Base-by-base conservation (phyloP, 2,888 invertebrate species). In the Ommatoiulus sabulosus region DNA sequence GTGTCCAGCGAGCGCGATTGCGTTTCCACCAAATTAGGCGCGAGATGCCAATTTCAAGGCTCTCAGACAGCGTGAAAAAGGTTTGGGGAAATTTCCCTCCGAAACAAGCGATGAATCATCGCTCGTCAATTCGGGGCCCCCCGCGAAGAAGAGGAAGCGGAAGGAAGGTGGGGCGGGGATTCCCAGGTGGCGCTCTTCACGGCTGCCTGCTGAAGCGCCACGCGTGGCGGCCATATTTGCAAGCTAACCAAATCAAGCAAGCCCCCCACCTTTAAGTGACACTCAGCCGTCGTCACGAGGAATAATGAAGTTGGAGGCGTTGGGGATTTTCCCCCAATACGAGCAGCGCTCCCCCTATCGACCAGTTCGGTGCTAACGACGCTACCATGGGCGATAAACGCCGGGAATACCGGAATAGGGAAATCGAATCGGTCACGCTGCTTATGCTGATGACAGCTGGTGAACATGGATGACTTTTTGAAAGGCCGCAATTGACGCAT, bases 251-350 rank as follows among this genome's bases (percentile, higher is more conserved):
- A 57, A 57, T 57, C 57, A 57, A 57, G 57, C 57, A 15, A 57
- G 57, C 57, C 57, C n/a, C n/a, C 57, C 15, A 17, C 17, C 57
- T 57, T n/a, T 57, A 57, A 57, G 57, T 57, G 57, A 57, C 57
- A 57, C 57, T 57, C 57, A 57, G n/a, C 57, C 57, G n/a, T 57
- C 57, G 57, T 57, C 57, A 57, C 57, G 57, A 57, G 57, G 17
- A 57, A 57, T 57, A 57, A 57, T 57, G 57, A 57, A n/a, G 57
- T 57, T 57, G 57, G 57, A 10, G 3, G 4, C 4, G 17, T 6
- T 5, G 15, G 57, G 57, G 57, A n/a, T n/a, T 57, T 57, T 57
- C 57, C 57, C 57, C 57, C 10, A 12, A 15, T n/a, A 15, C 17
- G 1, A 3, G n/a, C 57, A 57, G 57, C n/a, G n/a, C 57, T 57